phyloP scores from a whole-genome alignment of 2,113 vertebrate genomes.

The Dasyprocta punctata region DNA sequence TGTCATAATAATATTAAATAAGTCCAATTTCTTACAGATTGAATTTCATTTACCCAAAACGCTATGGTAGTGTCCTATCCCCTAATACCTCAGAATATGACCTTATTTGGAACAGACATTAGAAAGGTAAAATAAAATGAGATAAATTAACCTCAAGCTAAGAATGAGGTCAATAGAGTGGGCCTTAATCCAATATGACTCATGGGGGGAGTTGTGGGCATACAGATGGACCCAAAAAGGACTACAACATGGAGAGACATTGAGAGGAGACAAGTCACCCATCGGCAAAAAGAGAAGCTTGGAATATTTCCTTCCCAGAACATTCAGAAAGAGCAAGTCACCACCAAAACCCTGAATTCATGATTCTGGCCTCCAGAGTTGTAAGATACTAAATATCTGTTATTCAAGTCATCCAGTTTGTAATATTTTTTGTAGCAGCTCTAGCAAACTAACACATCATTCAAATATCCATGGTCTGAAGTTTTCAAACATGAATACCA shows the following conservation, averaged over 20 bases:
- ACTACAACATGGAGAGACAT: background rate
- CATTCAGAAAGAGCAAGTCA: background rate
- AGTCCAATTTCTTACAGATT: background rate
- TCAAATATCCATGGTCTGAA: background rate
- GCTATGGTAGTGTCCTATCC: background rate
- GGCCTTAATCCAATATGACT: background rate
- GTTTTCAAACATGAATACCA: background rate
- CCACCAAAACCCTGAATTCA: background rate
- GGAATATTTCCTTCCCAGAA: background rate
- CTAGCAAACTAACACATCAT: background rate
- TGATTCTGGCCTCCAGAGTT: background rate
- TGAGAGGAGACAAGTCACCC: background rate
- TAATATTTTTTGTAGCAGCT: background rate
- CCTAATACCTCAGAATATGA: background rate
- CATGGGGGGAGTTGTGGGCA: background rate
- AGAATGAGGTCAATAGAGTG: background rate
- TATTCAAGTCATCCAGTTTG: background rate
- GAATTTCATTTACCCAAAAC: background rate
- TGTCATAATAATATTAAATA: background rate
- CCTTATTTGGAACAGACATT: background rate
- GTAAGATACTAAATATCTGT: background rate
- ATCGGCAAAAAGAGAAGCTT: background rate
- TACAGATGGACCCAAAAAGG: background rate
- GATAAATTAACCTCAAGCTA: slow-evolving; percentile 5
- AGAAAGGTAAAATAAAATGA: background rate